These are phyloP conservation scores for Aplysia californica DNA, from an alignment of 1,140 invertebrate genomes.

Conservation along the genomic window DNA sequence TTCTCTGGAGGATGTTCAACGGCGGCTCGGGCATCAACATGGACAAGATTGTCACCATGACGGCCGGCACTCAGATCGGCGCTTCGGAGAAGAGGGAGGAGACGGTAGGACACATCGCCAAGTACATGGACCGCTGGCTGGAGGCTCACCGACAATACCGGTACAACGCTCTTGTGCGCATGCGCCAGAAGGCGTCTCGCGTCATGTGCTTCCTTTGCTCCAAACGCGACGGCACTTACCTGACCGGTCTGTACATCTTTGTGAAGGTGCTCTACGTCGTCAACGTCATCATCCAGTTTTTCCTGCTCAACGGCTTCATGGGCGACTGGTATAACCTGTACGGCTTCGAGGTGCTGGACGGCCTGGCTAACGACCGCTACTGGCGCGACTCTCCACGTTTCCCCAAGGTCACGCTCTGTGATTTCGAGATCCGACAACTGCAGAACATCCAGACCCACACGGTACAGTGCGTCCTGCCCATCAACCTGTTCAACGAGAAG, in stretches of 20 bases:
- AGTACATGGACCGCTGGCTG: constrained; percentile 60
- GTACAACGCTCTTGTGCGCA: constrained; percentile 50
- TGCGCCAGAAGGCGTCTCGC: constrained; percentile 51
- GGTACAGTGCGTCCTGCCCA: constrained; percentile 71
- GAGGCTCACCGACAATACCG: constrained; percentile 58
- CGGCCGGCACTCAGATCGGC: constrained; percentile 50
- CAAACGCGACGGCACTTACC: constrained; percentile 69
- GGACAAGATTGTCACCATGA: constrained; percentile 57
- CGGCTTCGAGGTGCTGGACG: constrained; percentile 67
- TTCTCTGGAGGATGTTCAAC: constrained; percentile 61
- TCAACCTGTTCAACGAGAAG: constrained; percentile 73
- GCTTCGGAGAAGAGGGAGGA: constrained; percentile 50
- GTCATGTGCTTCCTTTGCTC: constrained; percentile 63
- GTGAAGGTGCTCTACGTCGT: constrained; percentile 69
- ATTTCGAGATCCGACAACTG: constrained; percentile 69
- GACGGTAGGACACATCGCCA: constrained; percentile 53
- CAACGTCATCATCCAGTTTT: constrained; percentile 70
- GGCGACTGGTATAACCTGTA: constrained; percentile 69
- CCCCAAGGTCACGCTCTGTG: constrained; percentile 70
- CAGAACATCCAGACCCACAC: constrained; percentile 60
- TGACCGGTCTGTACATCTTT: constrained; percentile 69
- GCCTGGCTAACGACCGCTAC: constrained; percentile 64
- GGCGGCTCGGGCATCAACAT: constrained; percentile 56
- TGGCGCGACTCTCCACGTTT: constrained; percentile 64
- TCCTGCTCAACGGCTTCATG: constrained; percentile 70